Conservation (phyloP, 2,888 invertebrate species). For the Apamea crenata region DNA sequence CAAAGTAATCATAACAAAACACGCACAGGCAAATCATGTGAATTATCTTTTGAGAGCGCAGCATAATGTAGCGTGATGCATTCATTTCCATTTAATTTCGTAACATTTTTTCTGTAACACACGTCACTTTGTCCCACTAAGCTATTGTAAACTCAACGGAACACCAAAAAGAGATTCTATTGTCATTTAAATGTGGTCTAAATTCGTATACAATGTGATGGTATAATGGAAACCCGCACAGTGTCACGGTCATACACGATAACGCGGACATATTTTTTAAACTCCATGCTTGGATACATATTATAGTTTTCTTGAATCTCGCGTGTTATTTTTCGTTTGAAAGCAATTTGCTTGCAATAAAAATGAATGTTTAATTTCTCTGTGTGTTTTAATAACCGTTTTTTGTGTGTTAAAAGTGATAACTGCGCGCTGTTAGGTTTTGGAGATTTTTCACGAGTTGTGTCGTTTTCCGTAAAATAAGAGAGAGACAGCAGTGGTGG, state of each 20-base stretch:
- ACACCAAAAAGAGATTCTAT: constrained; percentile 38
- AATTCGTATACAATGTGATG: constrained; percentile 45
- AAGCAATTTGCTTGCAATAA: constrained; percentile 51
- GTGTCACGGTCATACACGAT: constrained; percentile 82
- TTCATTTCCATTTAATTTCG: constrained; percentile 36
- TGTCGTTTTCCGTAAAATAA: not conserved
- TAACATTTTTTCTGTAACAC: constrained; percentile 34
- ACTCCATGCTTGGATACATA: constrained; percentile 64
- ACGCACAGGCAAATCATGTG: constrained; percentile 16
- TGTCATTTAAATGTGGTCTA: constrained; percentile 46
- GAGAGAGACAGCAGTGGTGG: no score
- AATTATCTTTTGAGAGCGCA: constrained; percentile 18
- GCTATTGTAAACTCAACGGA: constrained; percentile 21
- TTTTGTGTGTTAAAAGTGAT: not conserved
- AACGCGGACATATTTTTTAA: constrained; percentile 76
- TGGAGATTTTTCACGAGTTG: not conserved
- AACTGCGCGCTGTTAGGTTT: not conserved
- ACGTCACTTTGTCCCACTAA: not conserved
- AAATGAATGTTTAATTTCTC: constrained; percentile 31
- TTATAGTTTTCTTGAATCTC: constrained; percentile 69
- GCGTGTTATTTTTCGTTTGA: constrained; percentile 50
- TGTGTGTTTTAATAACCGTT: constrained; percentile 20
- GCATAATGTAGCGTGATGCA: constrained; percentile 19
- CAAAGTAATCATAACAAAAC: not conserved
- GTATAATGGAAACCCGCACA: constrained; percentile 79